These are phyloP conservation scores for Hypocryptadius cinnamomeus DNA, from an alignment of 2,113 vertebrate genomes.

Conservation along the genomic window DNA sequence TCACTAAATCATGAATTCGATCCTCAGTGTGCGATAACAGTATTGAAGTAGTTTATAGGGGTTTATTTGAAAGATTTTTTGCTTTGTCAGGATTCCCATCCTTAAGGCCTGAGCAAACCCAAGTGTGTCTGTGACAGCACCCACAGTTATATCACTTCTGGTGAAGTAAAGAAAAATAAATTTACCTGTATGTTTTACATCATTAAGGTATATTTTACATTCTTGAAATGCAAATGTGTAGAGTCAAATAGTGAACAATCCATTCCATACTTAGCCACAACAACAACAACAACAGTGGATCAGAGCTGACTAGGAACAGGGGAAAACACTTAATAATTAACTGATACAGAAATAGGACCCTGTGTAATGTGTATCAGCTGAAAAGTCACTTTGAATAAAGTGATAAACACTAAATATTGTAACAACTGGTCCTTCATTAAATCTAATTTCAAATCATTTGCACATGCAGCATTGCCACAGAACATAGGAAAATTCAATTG, in stretches of 20 bases:
- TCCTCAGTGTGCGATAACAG: background rate
- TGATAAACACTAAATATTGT: background rate
- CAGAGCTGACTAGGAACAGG: background rate
- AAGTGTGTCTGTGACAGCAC: background rate
- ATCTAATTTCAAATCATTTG: background rate
- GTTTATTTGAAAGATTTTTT: background rate
- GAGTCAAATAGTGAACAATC: background rate
- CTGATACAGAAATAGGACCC: background rate
- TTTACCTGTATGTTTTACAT: background rate
- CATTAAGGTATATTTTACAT: background rate
- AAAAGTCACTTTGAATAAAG: background rate
- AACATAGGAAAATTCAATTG: background rate
- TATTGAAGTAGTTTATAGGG: background rate
- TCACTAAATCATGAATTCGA: background rate
- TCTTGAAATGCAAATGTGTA: background rate
- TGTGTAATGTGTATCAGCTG: background rate
- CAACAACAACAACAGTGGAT: background rate
- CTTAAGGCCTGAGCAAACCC: background rate
- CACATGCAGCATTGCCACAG: background rate
- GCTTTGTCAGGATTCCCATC: background rate
- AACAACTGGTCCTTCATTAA: conserved; percentile 4
- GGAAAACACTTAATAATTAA: background rate
- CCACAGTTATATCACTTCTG: background rate
- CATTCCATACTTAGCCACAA: background rate
- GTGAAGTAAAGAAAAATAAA: background rate